Evolutionary conservation across 2,888 invertebrate species (phyloP), one percentile per base, ranked within the genome.

Genomic region (Eupelmus urozonus): DNA sequence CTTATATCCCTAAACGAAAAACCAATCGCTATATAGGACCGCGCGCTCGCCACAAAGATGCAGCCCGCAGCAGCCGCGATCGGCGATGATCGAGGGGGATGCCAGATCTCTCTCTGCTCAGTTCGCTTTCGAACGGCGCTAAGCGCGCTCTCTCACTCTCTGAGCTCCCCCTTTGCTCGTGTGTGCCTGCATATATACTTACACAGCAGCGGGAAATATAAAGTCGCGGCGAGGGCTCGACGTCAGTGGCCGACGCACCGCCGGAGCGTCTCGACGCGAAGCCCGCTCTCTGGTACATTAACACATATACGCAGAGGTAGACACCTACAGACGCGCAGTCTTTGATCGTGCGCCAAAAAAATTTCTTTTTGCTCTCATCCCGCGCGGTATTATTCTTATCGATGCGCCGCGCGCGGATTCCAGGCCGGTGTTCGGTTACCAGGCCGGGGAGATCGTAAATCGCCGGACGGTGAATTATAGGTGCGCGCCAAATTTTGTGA

Each of bases 321-420:
- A 66, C 49, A 18, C 27, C n/a, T 34, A 51, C 13, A 2, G 7
- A 18, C 27, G 5, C 20, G 23, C 25, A 13, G 1, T 13, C 25
- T 55, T 69, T 55, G 65, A 65, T 51, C 65, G 45, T 13, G 65
- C 53, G 67, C 57, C 69, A 69, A 69, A 69, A 34, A 49, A 16
- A n/a, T 59, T 29, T 59, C 16, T 23, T 59, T 5, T 4, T 1
- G 16, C 29, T 27, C n/a, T 55, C 25, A 25, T 1, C 18, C 18
- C 1, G 16, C 55, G 23, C 25, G 55, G 34, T 45, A 59, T 59
- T 59, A 59, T 59, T 59, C 2, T 59, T 29, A 59, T 63, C 63
- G 63, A 63, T 25, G 57, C 29, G 29, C 57, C n/a, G 29, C 2
- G 7, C 16, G 4, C 13, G 2, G 2, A 45, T 45, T 34, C 34